Percentiles rank a stretch among this genome's conserved stretches.
Conservation (phyloP, 2,888 invertebrate genomes). For the Maniola hyperantus region DNA sequence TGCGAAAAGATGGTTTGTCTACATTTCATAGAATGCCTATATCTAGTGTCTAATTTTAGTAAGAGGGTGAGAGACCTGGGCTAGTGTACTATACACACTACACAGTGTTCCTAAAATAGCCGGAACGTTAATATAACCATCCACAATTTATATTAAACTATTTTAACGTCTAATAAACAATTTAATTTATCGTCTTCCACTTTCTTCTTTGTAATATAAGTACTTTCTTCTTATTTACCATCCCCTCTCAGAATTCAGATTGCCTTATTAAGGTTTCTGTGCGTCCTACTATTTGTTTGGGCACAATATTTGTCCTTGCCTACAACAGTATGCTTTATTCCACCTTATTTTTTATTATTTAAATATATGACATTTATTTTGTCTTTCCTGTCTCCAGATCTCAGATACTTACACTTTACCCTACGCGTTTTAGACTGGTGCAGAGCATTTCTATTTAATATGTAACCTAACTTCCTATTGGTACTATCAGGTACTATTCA, state of each 20-base stretch:
- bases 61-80: conserved; percentile 29
- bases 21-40: conserved; percentile 6
- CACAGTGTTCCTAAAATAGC: conserved; percentile 25
- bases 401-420: conserved; percentile 4
- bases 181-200: too few relatives aligned
- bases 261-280: too few relatives aligned
- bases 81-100: too few relatives aligned
- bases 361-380: neutral
- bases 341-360: too few relatives aligned
- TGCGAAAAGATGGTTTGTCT: conserved; percentile 12
- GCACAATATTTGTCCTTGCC: too few relatives aligned
- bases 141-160: conserved; percentile 6
- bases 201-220: too few relatives aligned
- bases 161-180: too few relatives aligned
- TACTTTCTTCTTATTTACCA: too few relatives aligned
- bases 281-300: too few relatives aligned
- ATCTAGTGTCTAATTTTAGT: conserved; percentile 27
- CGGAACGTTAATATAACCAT: conserved; percentile 18
- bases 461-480: neutral
- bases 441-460: neutral
- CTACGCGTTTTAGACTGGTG: neutral
- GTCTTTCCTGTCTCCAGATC: neutral
- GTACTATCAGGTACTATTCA: neutral
- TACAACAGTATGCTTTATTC: too few relatives aligned
- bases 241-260: too few relatives aligned